Conservation (phyloP, 1,140 invertebrate species). For the Drosophila subobscura region DNA sequence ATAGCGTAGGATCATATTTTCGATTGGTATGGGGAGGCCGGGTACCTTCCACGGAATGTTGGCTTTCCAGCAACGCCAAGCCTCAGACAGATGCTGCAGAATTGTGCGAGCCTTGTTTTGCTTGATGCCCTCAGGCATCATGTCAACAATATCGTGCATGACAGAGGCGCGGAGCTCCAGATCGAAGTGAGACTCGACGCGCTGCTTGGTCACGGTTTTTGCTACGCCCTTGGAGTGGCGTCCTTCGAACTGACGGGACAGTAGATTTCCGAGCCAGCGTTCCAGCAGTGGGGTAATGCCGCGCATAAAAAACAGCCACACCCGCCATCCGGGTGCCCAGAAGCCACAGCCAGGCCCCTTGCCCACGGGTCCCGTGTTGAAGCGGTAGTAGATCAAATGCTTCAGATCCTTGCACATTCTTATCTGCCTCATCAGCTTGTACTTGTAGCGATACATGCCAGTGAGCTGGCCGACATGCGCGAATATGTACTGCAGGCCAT, state of each 20-base stretch:
- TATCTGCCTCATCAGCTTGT: constrained; percentile 99
- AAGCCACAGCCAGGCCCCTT: constrained; percentile 99
- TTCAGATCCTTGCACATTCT: constrained; percentile 99
- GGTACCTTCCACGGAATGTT: constrained; percentile 99
- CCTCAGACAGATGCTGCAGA: constrained; percentile 99
- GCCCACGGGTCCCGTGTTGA: constrained; percentile 99
- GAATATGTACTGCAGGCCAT: constrained; percentile 99
- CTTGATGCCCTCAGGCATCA: constrained; percentile 99
- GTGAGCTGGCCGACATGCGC: constrained; percentile 99
- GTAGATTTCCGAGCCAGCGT: constrained; percentile 98
- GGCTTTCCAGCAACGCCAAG: constrained; percentile 99
- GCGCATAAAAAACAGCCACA: constrained; percentile 99
- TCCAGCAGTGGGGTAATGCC: constrained; percentile 99
- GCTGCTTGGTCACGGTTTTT: constrained; percentile 99
- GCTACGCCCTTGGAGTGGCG: constrained; percentile 99
- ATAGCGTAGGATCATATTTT: constrained; percentile 99
- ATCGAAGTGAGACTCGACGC: constrained; percentile 99
- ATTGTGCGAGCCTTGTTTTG: constrained; percentile 99
- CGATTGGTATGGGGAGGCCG: constrained; percentile 98
- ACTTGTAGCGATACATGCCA: constrained; percentile 99
- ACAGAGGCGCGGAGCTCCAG: constrained; percentile 98
- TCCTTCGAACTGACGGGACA: constrained; percentile 99
- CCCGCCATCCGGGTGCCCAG: constrained; percentile 99
- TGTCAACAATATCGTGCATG: constrained; percentile 99
- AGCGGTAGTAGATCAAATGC: constrained; percentile 99